Conservation (phyloP, 2,113 vertebrate species). For the Pluvialis apricaria region DNA sequence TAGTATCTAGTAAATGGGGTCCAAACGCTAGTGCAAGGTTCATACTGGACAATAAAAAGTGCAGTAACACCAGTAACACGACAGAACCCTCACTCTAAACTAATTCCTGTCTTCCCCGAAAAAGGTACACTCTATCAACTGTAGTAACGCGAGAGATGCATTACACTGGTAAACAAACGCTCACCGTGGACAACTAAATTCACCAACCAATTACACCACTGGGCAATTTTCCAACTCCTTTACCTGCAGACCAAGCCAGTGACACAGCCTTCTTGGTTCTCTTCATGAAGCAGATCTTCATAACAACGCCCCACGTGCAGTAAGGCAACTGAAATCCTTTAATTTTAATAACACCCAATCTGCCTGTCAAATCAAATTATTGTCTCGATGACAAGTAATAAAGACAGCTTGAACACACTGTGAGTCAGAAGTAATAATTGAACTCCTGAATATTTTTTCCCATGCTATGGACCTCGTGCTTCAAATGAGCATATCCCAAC, state of each 20-base stretch:
- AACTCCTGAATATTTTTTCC: conserved; percentile 14
- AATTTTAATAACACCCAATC: conserved; percentile 48
- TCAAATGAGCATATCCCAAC: neutral
- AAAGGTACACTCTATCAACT: neutral
- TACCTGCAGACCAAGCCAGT: neutral
- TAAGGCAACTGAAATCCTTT: conserved; percentile 30
- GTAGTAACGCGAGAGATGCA: neutral
- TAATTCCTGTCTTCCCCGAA: neutral
- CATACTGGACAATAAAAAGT: neutral
- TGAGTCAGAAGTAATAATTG: conserved; percentile 29
- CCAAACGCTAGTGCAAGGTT: neutral
- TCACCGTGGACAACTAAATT: conserved; percentile 1
- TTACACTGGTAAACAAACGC: neutral
- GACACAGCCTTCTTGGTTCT: neutral
- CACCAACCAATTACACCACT: conserved; percentile 1
- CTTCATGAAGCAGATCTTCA: neutral
- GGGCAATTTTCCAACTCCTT: conserved; percentile 16
- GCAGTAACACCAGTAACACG: neutral
- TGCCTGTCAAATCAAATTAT: conserved; percentile 57
- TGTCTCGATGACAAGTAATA: conserved; percentile 40
- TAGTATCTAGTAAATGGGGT: neutral
- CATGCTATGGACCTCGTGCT: neutral
- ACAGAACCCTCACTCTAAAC: neutral
- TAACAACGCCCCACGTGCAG: neutral
- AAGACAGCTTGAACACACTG: conserved; percentile 16